phyloP scores from a whole-genome alignment of 2,888 invertebrate genomes.

The Drosophila mettleri region DNA sequence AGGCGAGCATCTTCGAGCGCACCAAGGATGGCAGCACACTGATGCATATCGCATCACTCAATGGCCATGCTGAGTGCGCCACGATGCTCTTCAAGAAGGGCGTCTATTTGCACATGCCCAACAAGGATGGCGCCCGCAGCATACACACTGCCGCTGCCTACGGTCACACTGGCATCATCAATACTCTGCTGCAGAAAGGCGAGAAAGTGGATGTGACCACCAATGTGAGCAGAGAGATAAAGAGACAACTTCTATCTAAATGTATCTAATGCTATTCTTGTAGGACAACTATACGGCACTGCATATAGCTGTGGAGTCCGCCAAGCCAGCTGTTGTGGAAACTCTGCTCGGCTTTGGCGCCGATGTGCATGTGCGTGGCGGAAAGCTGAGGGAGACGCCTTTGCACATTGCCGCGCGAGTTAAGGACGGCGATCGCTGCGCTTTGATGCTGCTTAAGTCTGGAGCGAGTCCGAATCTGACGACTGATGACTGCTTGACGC shows the following conservation, averaged over 20 bases:
- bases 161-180: slow-evolving; percentile 98
- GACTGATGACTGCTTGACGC: slow-evolving; percentile 98
- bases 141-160: slow-evolving; percentile 98
- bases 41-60: slow-evolving; percentile 98
- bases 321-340: slow-evolving; percentile 97
- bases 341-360: slow-evolving; percentile 98
- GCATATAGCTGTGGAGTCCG: slow-evolving; percentile 98
- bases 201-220: slow-evolving; percentile 98
- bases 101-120: slow-evolving; percentile 99
- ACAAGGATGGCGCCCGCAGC: slow-evolving; percentile 97
- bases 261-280: too few species aligned
- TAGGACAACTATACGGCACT: slow-evolving; percentile 99
- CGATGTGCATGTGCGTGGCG: slow-evolving; percentile 97
- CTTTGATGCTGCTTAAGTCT: slow-evolving; percentile 98
- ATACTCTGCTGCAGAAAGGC: slow-evolving; percentile 97
- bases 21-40: slow-evolving; percentile 99
- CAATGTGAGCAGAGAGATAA: slow-evolving; percentile 88
- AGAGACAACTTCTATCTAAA: neutral
- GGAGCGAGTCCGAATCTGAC: slow-evolving; percentile 98
- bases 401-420: slow-evolving; percentile 98
- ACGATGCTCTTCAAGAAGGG: slow-evolving; percentile 99
- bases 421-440: slow-evolving; percentile 95
- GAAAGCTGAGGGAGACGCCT: slow-evolving; percentile 95
- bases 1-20: slow-evolving; percentile 97
- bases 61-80: slow-evolving; percentile 99